Evolutionary conservation across 1,140 invertebrate species (phyloP).

Genomic region (Magallana angulata): DNA sequence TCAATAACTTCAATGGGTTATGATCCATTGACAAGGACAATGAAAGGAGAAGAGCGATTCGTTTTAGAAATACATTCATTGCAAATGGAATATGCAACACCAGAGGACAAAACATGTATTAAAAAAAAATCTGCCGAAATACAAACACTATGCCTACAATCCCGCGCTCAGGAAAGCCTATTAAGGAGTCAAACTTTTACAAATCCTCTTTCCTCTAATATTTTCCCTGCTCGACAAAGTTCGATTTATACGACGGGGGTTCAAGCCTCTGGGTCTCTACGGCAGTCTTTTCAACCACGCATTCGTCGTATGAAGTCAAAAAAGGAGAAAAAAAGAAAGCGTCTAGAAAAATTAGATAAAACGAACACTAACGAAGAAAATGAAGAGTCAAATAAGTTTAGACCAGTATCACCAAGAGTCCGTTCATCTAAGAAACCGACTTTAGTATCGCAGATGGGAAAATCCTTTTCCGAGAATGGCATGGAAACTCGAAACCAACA

Average conservation of each 20-base stretch:
- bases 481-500: slow-evolving; percentile 39
- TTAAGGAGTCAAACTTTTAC: not conserved
- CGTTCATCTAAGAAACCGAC: slow-evolving; percentile 3
- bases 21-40: no score
- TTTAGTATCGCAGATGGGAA: not conserved
- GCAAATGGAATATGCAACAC: slow-evolving; percentile 52
- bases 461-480: slow-evolving; percentile 53
- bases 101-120: slow-evolving; percentile 48
- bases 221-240: not conserved
- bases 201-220: not conserved
- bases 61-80: slow-evolving; percentile 55
- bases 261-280: not conserved
- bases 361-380: slow-evolving; percentile 2
- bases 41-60: not conserved
- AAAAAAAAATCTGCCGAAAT: slow-evolving; percentile 43
- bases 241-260: not conserved
- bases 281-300: not conserved
- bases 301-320: not conserved
- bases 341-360: not conserved
- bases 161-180: not conserved
- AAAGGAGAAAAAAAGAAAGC: not conserved
- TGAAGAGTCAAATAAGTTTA: not conserved
- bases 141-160: not conserved
- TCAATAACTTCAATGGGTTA: no score
- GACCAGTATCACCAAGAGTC: not conserved